Conservation (phyloP, 2,888 invertebrate genomes). For the Nomada fucata region DNA sequence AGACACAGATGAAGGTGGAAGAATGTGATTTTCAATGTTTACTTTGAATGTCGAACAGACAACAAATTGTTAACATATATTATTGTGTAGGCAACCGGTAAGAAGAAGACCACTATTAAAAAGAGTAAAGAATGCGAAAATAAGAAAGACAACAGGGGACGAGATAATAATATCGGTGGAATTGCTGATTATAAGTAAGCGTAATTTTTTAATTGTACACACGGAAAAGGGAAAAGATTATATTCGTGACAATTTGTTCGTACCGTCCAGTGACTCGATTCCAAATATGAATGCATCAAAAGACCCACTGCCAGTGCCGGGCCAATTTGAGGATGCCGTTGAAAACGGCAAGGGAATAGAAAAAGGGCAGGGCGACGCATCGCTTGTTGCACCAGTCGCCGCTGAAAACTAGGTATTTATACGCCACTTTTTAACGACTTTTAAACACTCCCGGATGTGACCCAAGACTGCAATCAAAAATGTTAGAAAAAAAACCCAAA, state of each 20-base stretch:
- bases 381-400: constrained; percentile 71
- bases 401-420: constrained; percentile 74
- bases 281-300: constrained; percentile 72
- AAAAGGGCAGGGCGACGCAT: constrained; percentile 79
- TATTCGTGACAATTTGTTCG: constrained; percentile 1
- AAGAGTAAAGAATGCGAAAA: constrained; percentile 80
- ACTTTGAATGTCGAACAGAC: neutral
- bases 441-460: constrained; percentile 77
- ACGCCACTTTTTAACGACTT: constrained; percentile 57
- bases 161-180: constrained; percentile 78
- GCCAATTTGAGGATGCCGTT: constrained; percentile 80
- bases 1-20: constrained; percentile 82
- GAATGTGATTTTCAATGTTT: constrained; percentile 31
- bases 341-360: constrained; percentile 77
- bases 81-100: constrained; percentile 77
- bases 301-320: constrained; percentile 74
- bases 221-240: too few relatives aligned
- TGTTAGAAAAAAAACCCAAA: constrained; percentile 65
- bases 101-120: constrained; percentile 79
- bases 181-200: constrained; percentile 80
- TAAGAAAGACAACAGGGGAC: constrained; percentile 76
- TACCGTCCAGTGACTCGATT: constrained; percentile 50
- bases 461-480: constrained; percentile 81
- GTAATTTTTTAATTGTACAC: neutral
- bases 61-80: neutral